A percentile compares a stretch with the other conserved stretches of the same genome.
phyloP scores from a whole-genome alignment of 2,113 vertebrate genomes.

The Oncorhynchus gorbuscha region DNA sequence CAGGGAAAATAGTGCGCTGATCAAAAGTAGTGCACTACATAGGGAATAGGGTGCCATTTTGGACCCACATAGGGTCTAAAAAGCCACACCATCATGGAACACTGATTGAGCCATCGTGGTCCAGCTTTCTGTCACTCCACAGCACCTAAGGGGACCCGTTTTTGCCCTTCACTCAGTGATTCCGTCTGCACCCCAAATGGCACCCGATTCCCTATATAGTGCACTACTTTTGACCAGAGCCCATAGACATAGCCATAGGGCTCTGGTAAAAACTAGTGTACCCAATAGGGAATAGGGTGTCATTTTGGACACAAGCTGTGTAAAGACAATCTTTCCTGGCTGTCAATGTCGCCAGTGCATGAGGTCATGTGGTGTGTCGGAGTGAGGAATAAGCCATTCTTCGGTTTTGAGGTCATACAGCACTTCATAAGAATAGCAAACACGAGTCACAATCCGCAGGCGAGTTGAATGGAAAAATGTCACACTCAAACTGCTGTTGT shows the following conservation, averaged over 20 bases:
- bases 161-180: not conserved
- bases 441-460: not conserved
- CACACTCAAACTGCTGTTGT: not conserved
- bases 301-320: not conserved
- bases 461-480: not conserved
- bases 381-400: not conserved
- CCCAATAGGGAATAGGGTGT: no score
- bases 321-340: not conserved
- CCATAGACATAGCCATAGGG: no score
- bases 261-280: no score
- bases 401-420: not conserved
- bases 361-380: not conserved
- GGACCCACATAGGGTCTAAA: not conserved
- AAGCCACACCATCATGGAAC: not conserved
- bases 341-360: not conserved
- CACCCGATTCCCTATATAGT: no score
- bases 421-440: not conserved
- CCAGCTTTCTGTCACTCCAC: not conserved
- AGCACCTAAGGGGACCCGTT: not conserved
- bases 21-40: no score
- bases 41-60: no score
- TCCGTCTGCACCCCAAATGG: not conserved
- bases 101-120: no score
- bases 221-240: no score
- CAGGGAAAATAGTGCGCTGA: no score